Base-by-base conservation (phyloP, 2,888 invertebrate genomes). In the Apamea sordens region DNA sequence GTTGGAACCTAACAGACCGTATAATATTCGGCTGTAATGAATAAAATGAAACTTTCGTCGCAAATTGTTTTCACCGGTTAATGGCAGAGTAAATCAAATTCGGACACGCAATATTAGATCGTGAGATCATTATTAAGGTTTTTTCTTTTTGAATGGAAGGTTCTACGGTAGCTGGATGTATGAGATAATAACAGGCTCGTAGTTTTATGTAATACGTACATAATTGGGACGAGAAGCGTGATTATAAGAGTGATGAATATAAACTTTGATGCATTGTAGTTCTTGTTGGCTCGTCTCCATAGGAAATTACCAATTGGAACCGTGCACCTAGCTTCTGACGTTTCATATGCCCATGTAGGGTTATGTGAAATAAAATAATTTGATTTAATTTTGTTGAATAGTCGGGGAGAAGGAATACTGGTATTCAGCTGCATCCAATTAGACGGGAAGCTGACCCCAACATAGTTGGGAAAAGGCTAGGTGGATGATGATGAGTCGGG, bases 31-130 rank as follows among this genome's bases (percentile, higher is more conserved):
- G 53, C 67, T 82, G 80, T 85, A 81, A 88, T 80, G 67, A 82
- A 83, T 86, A 87, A 88, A 87, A 88, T 70, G 79, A 85, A 89
- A 88, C 83, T 88, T 89, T 89, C 88, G 75, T 88, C 50, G 76
- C 76, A 78, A 88, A 89, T 88, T 87, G 86, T 88, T 87, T 89
- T 87, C 80, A 73, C 79, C 82, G 72, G 44, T 75, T 86, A 82
- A 76, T 81, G 72, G 73, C 65, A 61, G 78, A 80, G 72, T 69
- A 77, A 77, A 83, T 85, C 76, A 73, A 76, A 81, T 65, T 53
- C 70, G 68, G 87, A 80, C 83, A 87, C 79, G 85, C 83, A 74
- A 89, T 85, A 81, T 83, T 85, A 83, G 83, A 83, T 85, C 83
- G 84, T 83, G 84, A 83, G 84, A 86, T 75, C 73, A 61, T 64